Evolutionary conservation across 2,113 vertebrate genomes (phyloP).

Genomic region (Sarotherodon lohbergeri): DNA sequence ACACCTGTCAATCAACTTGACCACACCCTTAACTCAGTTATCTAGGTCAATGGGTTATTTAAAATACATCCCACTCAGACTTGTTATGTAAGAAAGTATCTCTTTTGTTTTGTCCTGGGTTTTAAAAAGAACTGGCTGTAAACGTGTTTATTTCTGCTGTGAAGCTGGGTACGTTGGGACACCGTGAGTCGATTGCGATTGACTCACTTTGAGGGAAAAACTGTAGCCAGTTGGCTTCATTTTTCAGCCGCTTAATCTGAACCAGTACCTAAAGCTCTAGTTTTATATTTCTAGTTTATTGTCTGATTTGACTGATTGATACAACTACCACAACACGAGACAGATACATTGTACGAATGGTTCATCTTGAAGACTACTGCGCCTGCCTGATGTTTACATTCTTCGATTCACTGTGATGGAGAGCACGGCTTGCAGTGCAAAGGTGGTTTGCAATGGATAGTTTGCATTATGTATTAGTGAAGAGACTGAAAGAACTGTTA

Average conservation of each 20-base stretch:
- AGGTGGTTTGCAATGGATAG: background rate
- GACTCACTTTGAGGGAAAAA: background rate
- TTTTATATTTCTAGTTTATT: background rate
- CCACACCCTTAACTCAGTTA: background rate
- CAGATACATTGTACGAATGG: too few species aligned
- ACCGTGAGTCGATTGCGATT: background rate
- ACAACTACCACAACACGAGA: background rate
- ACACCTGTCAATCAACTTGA: background rate
- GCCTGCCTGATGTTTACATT: background rate
- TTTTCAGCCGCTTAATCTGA: background rate
- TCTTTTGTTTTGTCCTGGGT: background rate
- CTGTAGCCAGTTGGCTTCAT: background rate
- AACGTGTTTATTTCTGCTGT: background rate
- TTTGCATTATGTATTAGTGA: background rate
- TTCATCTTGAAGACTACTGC: background rate
- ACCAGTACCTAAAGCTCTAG: background rate
- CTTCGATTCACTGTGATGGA: background rate
- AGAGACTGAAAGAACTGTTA: background rate
- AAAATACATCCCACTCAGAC: background rate
- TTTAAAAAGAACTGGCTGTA: background rate
- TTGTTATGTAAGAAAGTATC: background rate
- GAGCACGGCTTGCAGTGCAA: background rate
- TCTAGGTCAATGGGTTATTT: background rate
- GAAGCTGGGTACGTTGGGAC: background rate
- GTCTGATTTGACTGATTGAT: background rate